Conservation (phyloP, 2,888 invertebrate species). For the Eucera pruinosa region DNA sequence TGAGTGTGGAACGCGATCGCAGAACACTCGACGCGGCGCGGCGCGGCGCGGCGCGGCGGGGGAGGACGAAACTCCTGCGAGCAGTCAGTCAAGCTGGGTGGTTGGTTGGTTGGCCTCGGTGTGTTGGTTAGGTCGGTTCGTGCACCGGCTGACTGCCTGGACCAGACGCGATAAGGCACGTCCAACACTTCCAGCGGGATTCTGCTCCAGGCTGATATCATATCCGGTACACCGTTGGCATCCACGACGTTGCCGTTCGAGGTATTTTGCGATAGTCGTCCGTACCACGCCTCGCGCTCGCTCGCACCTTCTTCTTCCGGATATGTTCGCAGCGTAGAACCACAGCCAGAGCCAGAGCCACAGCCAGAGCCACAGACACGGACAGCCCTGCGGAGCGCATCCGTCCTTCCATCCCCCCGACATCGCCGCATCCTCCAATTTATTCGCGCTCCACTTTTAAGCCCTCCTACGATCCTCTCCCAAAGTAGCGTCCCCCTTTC, state of each 20-base stretch:
- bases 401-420: slow-evolving; percentile 29
- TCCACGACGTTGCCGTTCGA: slow-evolving; percentile 70
- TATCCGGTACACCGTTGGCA: slow-evolving; percentile 75
- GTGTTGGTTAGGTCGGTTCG: slow-evolving; percentile 73
- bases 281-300: slow-evolving; percentile 40
- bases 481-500: no score
- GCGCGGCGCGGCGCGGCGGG: no score
- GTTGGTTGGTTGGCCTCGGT: slow-evolving; percentile 67
- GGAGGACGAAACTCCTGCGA: slow-evolving; percentile 69
- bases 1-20: slow-evolving; percentile 57
- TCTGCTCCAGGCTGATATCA: slow-evolving; percentile 82
- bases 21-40: slow-evolving; percentile 57
- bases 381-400: slow-evolving; percentile 23
- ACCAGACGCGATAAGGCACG: slow-evolving; percentile 83
- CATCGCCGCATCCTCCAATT: neutral
- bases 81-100: slow-evolving; percentile 76
- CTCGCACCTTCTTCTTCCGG: slow-evolving; percentile 38
- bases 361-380: no score
- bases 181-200: slow-evolving; percentile 82
- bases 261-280: slow-evolving; percentile 75
- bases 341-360: slow-evolving; percentile 28
- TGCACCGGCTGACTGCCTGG: slow-evolving; percentile 79
- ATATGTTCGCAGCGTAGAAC: slow-evolving; percentile 53
- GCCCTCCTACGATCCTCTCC: no score
- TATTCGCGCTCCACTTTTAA: no score